Percentiles rank a stretch among this genome's conserved stretches.
phyloP scores from a whole-genome alignment of 2,888 invertebrate species.

The Megalurothrips usitatus region DNA sequence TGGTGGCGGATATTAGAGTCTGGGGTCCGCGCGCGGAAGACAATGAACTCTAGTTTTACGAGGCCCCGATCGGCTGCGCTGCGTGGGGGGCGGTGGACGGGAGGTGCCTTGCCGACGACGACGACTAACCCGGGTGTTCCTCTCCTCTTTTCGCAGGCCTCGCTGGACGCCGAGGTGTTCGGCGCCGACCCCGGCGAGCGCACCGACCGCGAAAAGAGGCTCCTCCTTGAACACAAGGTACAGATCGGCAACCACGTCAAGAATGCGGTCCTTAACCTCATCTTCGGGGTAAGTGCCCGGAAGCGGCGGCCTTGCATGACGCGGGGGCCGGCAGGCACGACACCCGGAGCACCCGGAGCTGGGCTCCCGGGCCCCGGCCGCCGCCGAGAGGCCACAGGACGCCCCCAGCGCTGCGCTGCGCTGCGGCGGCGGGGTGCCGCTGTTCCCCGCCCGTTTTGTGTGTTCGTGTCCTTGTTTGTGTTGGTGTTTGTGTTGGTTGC shows the following conservation, averaged over 20 bases:
- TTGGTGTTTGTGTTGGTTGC: background rate
- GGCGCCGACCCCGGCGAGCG: conserved; percentile 45
- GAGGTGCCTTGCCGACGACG: no score
- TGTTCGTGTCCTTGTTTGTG: background rate
- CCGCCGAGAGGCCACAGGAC: no score
- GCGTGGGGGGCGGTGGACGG: no score
- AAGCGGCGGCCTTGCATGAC: background rate
- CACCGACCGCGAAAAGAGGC: conserved; percentile 61
- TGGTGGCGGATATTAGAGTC: no score
- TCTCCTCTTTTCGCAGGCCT: background rate
- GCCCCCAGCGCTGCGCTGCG: no score
- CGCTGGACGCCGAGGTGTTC: conserved; percentile 21
- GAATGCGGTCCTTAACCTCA: conserved; percentile 75
- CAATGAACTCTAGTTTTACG: no score
- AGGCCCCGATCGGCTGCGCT: no score
- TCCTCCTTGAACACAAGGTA: conserved; percentile 50
- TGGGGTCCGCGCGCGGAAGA: no score
- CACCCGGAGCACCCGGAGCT: background rate
- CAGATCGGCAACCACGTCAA: conserved; percentile 66
- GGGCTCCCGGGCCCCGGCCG: no score
- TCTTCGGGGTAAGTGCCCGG: conserved; percentile 68
- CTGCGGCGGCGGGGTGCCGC: no score
- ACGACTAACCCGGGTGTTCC: background rate
- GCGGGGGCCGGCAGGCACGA: no score
- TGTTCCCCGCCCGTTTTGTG: background rate